phyloP scores from a whole-genome alignment of 2,113 vertebrate genomes.

The Cebus imitator region DNA sequence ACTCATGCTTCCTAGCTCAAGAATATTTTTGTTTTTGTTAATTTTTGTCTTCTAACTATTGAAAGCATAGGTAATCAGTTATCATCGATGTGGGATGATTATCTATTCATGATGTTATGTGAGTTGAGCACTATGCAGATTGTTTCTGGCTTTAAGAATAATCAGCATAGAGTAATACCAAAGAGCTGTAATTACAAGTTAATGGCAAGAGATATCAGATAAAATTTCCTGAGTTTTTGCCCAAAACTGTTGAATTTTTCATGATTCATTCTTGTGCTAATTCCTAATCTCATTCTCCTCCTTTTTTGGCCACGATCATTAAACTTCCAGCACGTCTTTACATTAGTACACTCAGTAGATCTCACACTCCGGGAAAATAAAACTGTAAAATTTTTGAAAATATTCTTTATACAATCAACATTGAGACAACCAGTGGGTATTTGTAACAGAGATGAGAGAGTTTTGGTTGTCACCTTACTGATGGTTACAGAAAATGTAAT shows the following conservation, averaged over 20 bases:
- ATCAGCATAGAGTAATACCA: not conserved
- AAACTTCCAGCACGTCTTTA: not conserved
- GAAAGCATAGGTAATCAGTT: not conserved
- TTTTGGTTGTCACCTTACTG: not conserved
- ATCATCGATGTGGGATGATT: not conserved
- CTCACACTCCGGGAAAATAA: not conserved
- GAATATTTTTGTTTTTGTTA: not conserved
- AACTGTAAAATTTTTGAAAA: not conserved
- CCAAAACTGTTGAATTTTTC: not conserved
- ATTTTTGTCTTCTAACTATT: not conserved
- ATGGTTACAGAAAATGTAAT: not conserved
- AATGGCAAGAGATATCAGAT: not conserved
- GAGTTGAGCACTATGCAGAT: not conserved
- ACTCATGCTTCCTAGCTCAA: not conserved
- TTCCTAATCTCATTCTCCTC: not conserved
- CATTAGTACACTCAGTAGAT: not conserved
- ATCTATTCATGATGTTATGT: not conserved
- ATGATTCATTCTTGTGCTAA: not conserved
- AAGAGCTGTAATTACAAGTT: not conserved
- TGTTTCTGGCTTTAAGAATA: not conserved
- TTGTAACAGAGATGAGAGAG: not conserved
- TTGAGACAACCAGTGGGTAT: not conserved
- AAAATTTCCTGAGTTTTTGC: not conserved
- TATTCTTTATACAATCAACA: not conserved
- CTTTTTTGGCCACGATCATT: not conserved